Evolutionary conservation across 2,113 vertebrate species (phyloP).

Genomic region (Crypturellus undulatus): DNA sequence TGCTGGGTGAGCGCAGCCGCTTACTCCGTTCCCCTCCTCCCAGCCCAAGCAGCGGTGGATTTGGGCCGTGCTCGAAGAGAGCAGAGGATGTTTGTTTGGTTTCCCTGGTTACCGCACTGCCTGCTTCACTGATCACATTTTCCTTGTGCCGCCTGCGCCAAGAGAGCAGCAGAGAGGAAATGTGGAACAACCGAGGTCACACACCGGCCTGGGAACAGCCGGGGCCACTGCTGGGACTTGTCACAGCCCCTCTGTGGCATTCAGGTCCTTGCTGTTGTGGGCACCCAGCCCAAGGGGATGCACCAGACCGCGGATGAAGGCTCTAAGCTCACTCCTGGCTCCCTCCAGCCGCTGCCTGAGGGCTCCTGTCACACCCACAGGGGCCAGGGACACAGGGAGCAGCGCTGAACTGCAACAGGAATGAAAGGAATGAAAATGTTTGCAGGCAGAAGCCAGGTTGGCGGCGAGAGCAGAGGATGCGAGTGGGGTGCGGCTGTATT

Average conservation of each 20-base stretch:
- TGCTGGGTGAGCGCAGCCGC: background rate
- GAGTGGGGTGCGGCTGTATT: background rate
- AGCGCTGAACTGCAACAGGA: background rate
- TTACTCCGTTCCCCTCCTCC: background rate
- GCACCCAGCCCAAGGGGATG: background rate
- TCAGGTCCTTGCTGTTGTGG: background rate
- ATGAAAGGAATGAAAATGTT: slow-evolving; percentile 64
- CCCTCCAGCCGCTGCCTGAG: background rate
- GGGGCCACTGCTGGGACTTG: background rate
- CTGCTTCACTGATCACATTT: slow-evolving; percentile 64
- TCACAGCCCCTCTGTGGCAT: background rate
- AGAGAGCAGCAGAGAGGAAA: slow-evolving; percentile 26
- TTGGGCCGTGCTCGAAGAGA: slow-evolving; percentile 13
- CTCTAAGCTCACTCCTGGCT: background rate
- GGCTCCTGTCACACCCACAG: background rate
- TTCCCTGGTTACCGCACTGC: slow-evolving; percentile 69
- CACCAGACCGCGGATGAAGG: background rate
- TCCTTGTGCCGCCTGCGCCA: slow-evolving; percentile 27
- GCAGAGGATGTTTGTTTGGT: slow-evolving; percentile 73
- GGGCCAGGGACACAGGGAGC: background rate
- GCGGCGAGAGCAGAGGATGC: background rate
- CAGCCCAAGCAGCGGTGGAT: background rate
- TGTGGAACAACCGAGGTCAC: slow-evolving; percentile 40
- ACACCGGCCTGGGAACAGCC: slow-evolving; percentile 39
- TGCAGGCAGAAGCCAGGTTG: slow-evolving; percentile 59